phyloP scores from a whole-genome alignment of 1,140 invertebrate genomes.

The Dreissena polymorpha region DNA sequence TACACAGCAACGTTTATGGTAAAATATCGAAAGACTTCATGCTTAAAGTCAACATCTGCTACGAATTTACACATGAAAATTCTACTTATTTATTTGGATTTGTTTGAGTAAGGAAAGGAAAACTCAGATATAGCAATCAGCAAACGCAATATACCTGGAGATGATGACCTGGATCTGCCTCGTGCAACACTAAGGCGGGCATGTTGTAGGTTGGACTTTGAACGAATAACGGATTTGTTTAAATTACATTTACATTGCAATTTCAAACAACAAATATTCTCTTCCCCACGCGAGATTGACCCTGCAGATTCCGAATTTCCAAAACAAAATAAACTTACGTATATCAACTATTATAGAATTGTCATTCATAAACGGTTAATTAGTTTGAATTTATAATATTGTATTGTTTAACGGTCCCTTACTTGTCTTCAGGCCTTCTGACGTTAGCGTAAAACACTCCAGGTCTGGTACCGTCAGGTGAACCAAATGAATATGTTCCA shows the following conservation, averaged over 20 bases:
- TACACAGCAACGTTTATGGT: neutral
- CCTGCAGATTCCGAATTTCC: neutral
- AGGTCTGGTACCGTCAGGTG: conserved; percentile 65
- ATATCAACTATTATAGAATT: conserved; percentile 6
- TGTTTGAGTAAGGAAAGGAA: neutral
- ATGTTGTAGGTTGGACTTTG: conserved; percentile 76
- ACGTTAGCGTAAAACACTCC: conserved; percentile 68
- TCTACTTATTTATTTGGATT: neutral
- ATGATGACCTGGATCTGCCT: conserved; percentile 79
- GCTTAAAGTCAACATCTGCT: neutral
- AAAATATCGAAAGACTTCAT: neutral
- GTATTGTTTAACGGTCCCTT: neutral
- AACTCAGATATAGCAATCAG: neutral
- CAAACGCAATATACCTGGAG: conserved; percentile 59
- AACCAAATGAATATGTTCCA: conserved; percentile 65
- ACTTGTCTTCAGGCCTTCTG: conserved; percentile 59
- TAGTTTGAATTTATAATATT: too few relatives aligned
- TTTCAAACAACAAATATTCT: neutral
- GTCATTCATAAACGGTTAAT: too few relatives aligned
- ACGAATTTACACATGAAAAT: neutral
- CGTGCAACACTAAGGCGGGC: conserved; percentile 77
- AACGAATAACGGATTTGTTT: neutral
- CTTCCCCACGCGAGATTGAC: neutral
- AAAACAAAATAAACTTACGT: neutral
- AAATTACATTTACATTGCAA: neutral